Conservation (phyloP, 1,140 invertebrate genomes). For the Hypothenemus hampei region DNA sequence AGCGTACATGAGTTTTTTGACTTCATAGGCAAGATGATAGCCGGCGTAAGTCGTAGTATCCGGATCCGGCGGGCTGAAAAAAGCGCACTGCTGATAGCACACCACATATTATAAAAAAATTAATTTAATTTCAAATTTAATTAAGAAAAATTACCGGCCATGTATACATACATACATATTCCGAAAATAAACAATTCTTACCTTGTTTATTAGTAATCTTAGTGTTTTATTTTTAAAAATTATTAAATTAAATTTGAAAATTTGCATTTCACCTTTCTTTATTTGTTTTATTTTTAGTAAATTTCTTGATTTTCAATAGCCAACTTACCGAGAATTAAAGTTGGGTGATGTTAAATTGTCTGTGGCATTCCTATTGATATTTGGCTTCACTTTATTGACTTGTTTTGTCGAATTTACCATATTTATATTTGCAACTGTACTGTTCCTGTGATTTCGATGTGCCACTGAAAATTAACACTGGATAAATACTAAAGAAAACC, state of each 20-base stretch:
- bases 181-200: too few relatives aligned
- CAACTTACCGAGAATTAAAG: conserved; percentile 45
- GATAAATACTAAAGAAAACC: too few relatives aligned
- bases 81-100: conserved; percentile 51
- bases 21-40: conserved; percentile 98
- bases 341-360: conserved; percentile 53
- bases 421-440: conserved; percentile 56
- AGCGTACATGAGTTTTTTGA: conserved; percentile 99
- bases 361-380: conserved; percentile 65
- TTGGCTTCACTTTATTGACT: conserved; percentile 82
- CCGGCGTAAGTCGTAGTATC: conserved; percentile 77
- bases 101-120: conserved; percentile 29
- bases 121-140: background rate
- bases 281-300: background rate
- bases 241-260: too few relatives aligned
- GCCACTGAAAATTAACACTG: conserved; percentile 53
- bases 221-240: too few relatives aligned
- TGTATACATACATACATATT: too few relatives aligned
- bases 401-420: conserved; percentile 69
- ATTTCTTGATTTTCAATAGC: background rate
- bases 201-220: too few relatives aligned
- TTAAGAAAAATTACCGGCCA: too few relatives aligned
- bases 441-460: conserved; percentile 69
- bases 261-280: too few relatives aligned
- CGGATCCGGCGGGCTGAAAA: conserved; percentile 78